Evolutionary conservation across 2,888 invertebrate species (phyloP), one percentile per base, ranked within the genome.

Genomic region (Teleogryllus oceanicus): DNA sequence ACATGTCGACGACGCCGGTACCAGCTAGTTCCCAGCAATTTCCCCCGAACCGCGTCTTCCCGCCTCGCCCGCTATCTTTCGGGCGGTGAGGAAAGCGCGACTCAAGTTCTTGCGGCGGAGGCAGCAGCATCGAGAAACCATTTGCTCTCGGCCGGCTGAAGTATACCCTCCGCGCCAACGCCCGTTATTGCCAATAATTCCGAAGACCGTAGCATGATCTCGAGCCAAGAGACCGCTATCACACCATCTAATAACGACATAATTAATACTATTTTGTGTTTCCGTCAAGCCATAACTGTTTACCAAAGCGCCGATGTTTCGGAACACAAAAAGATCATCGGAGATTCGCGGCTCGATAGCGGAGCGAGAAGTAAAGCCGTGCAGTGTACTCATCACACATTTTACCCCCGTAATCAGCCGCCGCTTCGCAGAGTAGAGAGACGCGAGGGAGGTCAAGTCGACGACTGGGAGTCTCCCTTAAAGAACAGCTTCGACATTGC

Each of bases 231-330:
- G 62, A 13, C 62, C 62, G n/a, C 62, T 62, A 62, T 62, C 62
- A 8, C 13, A n/a, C 16, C n/a, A 62, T 62, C 62, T 62, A 62
- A 62, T 62, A 62, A 62, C 62, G 62, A 62, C 62, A 62, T 62
- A 62, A 62, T 62, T 62, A 62, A 62, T 62, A 62, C 62, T n/a
- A 62, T 62, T 62, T 62, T 62, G 62, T 62, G 62, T 62, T 62
- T n/a, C 62, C 62, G 62, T 62, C 62, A 62, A 62, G 62, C 62
- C 62, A 62, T 62, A 62, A 62, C 62, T 62, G 62, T 62, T 62
- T 62, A 62, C 62, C 62, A n/a, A 62, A n/a, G 62, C 62, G 13
- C n/a, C 62, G 62, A 62, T 13, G 62, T 62, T 62, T 62, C 62
- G 62, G 62, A n/a, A n/a, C n/a, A 62, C 62, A 62, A 62, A 62